Base-by-base conservation (phyloP, 2,888 invertebrate genomes). In the Sclerodermus sp. region DNA sequence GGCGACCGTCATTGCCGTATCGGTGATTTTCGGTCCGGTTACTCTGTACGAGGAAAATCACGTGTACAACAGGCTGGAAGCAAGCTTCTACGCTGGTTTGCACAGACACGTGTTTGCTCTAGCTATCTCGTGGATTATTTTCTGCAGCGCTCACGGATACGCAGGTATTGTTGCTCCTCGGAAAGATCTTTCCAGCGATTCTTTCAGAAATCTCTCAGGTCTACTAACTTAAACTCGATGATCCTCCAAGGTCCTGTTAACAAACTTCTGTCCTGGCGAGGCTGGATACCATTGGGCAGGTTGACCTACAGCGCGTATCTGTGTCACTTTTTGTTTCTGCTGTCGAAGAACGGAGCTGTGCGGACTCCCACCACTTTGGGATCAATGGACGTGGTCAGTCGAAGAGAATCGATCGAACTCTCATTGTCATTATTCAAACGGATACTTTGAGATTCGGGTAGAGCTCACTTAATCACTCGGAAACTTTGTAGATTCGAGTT, bases 131-230 rank as follows among this genome's bases (percentile, higher is more conserved):
- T 79, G 78, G 78, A 64, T 79, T 10, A 62, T 79, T 16, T 79
- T 88, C 42, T 83, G 85, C 0, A 86, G 87, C 59, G 78, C 80
- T 23, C 85, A 86, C 12, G 85, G 86, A 39, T 85, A 86, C 71
- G 86, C 85, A 70, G 85, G 86, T 83, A 71, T 13, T 5, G 8
- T 5, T 23, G 3, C n/a, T n/a, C n/a, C n/a, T n/a, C n/a, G n/a
- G n/a, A n/a, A n/a, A n/a, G n/a, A n/a, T n/a, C n/a, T n/a, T n/a
- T n/a, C n/a, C n/a, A n/a, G n/a, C n/a, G n/a, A n/a, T n/a, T n/a
- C n/a, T n/a, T n/a, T n/a, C n/a, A n/a, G n/a, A n/a, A n/a, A n/a
- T n/a, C n/a, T n/a, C n/a, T n/a, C n/a, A n/a, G n/a, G n/a, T n/a
- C n/a, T n/a, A n/a, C n/a, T n/a, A 6, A 15, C 16, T 3, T 39